Evolutionary conservation across 2,113 vertebrate genomes (phyloP), one percentile per base, ranked within the genome.

Genomic region (Cheilinus undulatus): DNA sequence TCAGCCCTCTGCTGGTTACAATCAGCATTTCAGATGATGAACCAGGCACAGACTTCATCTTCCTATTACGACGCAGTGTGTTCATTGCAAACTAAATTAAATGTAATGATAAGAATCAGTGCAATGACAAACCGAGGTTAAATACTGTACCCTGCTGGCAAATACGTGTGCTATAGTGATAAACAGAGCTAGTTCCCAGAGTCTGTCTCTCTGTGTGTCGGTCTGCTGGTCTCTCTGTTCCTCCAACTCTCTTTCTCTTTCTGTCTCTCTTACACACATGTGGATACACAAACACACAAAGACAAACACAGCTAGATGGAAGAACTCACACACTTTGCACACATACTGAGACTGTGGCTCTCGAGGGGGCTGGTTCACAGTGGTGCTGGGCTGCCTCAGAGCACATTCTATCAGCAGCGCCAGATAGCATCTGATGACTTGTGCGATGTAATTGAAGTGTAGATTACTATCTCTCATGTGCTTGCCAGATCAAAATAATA

Each of bases 361-460:
- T 91, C 87, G 65, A 43, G 88, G 85, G 40, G 88, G 87, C 83
- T 85, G 86, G 81, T 90, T 89, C 85, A 84, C 89, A 88, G 85
- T 78, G 77, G 83, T 73, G 75, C 86, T 84, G 86, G 88, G 88
- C 90, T 83, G 85, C 89, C 86, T 91, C 87, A 84, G 85, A 93
- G 89, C 90, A 88, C 86, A 88, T 83, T 88, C 86, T 83, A 86
- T 91, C 90, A 88, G 70, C 78, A 74, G 82, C 63, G 15, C 84
- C 26, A 81, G 92, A 93, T 92, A 92, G 78, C 86, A 92, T 93
- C 89, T 92, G 88, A 92, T 93, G 91, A 92, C 87, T 87, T 82
- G 84, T 80, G 88, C 82, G 80, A 89, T 87, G 88, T 91, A 93
- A 92, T 90, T 90, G 91, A 92, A 91, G 89, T 92, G 88, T 89